Conservation (phyloP, 2,113 vertebrate genomes). For the Toxotes jaculatrix region DNA sequence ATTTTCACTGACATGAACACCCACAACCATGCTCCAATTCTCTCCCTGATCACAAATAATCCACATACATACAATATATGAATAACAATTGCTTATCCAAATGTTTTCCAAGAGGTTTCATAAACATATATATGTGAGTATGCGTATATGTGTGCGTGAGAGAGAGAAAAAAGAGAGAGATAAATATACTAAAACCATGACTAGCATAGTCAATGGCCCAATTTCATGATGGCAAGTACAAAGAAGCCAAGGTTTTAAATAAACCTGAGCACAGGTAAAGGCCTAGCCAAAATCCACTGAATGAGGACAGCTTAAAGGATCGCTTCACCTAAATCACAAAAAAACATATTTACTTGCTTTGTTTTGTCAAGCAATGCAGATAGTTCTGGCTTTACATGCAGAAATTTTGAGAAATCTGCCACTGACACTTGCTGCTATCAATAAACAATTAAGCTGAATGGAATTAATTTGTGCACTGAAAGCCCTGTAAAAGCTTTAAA, state of each 20-base stretch:
- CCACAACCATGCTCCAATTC: background rate
- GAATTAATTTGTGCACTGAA: background rate
- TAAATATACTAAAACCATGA: conserved; percentile 12
- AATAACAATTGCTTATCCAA: background rate
- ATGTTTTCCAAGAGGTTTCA: too few species aligned
- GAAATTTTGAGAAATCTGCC: background rate
- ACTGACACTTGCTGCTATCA: background rate
- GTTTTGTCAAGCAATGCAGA: background rate
- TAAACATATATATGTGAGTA: too few species aligned
- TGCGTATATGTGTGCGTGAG: background rate
- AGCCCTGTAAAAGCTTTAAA: background rate
- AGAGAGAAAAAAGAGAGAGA: background rate
- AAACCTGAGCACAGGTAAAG: conserved; percentile 10
- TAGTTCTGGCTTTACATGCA: background rate
- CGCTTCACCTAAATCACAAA: conserved; percentile 12
- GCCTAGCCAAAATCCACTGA: background rate
- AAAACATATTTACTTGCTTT: background rate
- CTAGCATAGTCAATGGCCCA: conserved; percentile 3
- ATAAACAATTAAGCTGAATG: background rate
- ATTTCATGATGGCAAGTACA: conserved; percentile 1
- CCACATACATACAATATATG: background rate
- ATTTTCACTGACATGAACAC: background rate
- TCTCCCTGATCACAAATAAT: background rate
- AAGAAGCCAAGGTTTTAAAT: conserved; percentile 25
- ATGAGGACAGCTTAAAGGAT: conserved; percentile 19